These are phyloP conservation scores for Laupala kohalensis DNA, from an alignment of 1,140 invertebrate species.

Conservation along the genomic window DNA sequence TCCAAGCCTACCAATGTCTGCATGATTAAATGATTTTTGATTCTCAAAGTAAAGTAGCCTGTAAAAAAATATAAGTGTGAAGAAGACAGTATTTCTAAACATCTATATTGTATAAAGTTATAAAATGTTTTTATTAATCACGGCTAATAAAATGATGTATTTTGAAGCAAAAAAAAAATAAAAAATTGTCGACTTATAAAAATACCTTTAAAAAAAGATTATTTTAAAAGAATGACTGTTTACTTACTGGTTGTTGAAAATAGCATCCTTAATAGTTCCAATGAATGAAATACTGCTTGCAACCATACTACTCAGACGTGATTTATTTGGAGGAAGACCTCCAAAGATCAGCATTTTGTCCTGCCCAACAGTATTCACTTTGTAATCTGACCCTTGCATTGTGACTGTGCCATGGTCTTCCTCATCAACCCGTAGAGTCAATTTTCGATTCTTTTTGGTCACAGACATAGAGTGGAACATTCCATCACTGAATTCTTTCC, in stretches of 20 bases:
- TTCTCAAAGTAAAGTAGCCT: constrained; percentile 50
- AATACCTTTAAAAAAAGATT: neutral
- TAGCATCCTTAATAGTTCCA: constrained; percentile 67
- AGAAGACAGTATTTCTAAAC: neutral
- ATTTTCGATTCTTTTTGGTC: constrained; percentile 34
- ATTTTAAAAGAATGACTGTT: no score
- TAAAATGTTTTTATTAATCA: neutral
- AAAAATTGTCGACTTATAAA: neutral
- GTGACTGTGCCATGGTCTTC: constrained; percentile 34
- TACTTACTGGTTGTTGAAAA: constrained; percentile 65
- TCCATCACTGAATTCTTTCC: constrained; percentile 29
- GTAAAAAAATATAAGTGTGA: neutral
- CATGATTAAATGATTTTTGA: constrained; percentile 49
- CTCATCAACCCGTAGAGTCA: constrained; percentile 58
- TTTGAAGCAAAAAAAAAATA: neutral
- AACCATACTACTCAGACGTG: no score
- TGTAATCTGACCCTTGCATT: constrained; percentile 35
- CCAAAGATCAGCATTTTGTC: constrained; percentile 53
- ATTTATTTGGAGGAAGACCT: constrained; percentile 42
- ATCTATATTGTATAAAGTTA: constrained; percentile 1
- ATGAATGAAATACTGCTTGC: constrained; percentile 38
- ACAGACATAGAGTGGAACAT: constrained; percentile 32
- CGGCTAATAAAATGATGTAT: neutral
- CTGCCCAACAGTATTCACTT: constrained; percentile 26
- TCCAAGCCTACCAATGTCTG: constrained; percentile 52